Base-by-base conservation (phyloP, 2,113 vertebrate species). In the Regulus satrapa region DNA sequence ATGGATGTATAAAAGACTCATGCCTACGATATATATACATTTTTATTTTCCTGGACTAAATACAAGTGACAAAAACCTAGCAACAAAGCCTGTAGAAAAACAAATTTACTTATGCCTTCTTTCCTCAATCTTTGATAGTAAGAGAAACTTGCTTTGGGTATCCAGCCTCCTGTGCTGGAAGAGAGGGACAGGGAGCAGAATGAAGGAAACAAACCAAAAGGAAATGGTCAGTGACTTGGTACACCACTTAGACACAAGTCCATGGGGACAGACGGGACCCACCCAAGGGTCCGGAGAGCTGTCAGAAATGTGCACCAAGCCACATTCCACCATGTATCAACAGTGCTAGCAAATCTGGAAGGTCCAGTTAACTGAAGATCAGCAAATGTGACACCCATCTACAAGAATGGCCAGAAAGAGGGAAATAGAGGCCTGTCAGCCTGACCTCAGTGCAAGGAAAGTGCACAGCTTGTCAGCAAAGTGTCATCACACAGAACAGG, bases 401-500 rank as follows among this genome's bases (percentile, higher is more conserved):
- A 36, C 6, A 7, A 8, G 9, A 63, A 49, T 2, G 5, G 21
- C 26, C 49, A 56, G 36, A 26, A 67, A 36, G 49, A 56, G 5
- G 4, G 12, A 64, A 56, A 72, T 5, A 56, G 4, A 26, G 31
- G 14, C 20, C 34, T 36, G 9, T 31, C 41, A 72, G 43, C 21
- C 31, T 36, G 36, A 64, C 31, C 21, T 41, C 12, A 20, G 18
- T 19, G 31, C 18, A 12, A 8, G 18, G 18, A 56, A 56, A 19
- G 58, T 28, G 36, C n/a, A 56, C 21, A 41, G 18, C 26, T 36
- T 1, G 1, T 7, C 26, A 41, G 19, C 5, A 43, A 23, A 26
- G 26, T 9, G 43, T 36, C 15, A 36, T 43, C 36, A 32, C 0
- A 0, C 26, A 49, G 26, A 56, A 43, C 26, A 43, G 6, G 18